Conservation (phyloP, 1,140 invertebrate species). For the Drosophila navojoa region DNA sequence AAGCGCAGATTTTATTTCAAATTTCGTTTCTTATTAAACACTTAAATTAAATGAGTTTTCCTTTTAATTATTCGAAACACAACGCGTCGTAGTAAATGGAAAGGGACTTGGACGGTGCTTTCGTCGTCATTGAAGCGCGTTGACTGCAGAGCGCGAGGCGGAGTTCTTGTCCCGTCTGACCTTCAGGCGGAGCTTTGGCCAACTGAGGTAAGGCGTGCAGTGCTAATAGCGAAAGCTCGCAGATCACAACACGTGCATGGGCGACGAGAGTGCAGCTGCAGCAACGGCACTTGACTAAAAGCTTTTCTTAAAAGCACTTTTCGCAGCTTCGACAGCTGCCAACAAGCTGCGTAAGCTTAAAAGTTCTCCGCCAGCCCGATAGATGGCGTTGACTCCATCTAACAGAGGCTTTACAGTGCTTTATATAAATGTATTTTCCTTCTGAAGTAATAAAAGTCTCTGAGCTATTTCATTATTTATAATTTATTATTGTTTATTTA, state of each 20-base stretch:
- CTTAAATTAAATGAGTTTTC: slow-evolving; percentile 31
- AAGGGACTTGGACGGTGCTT: slow-evolving; percentile 50
- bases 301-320: slow-evolving; percentile 6
- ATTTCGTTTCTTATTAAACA: slow-evolving; percentile 19
- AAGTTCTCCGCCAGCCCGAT: not conserved
- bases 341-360: not conserved
- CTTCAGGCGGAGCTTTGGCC: slow-evolving; percentile 54
- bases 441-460: not conserved
- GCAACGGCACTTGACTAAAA: slow-evolving; percentile 12
- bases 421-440: not conserved
- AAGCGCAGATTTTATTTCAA: not conserved
- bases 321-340: not conserved
- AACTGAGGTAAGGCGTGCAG: slow-evolving; percentile 10
- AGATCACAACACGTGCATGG: slow-evolving; percentile 40
- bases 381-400: slow-evolving; percentile 16
- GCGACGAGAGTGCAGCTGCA: not conserved
- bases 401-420: not conserved
- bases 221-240: slow-evolving; percentile 1
- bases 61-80: slow-evolving; percentile 9
- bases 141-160: slow-evolving; percentile 43
- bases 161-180: slow-evolving; percentile 67
- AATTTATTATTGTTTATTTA: slow-evolving; percentile 74
- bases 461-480: slow-evolving; percentile 26
- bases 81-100: slow-evolving; percentile 49
- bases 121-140: slow-evolving; percentile 72